Evolutionary conservation across 2,888 invertebrate species (phyloP).

Genomic region (Drosophila merina): DNA sequence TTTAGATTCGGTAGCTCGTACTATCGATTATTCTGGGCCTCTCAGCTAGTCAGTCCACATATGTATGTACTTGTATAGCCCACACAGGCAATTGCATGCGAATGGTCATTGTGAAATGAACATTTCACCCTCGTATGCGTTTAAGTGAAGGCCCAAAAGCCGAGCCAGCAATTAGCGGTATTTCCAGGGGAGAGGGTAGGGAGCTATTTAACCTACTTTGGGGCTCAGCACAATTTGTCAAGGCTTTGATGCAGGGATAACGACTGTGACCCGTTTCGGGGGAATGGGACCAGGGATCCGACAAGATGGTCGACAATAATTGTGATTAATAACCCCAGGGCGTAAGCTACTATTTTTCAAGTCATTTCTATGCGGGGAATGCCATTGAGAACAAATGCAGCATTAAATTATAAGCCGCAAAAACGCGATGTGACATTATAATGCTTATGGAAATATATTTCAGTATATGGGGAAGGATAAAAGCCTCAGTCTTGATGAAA

Average conservation of each 20-base stretch:
- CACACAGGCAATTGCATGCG: conserved; percentile 30
- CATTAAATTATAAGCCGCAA: conserved; percentile 25
- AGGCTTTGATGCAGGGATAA: conserved; percentile 21
- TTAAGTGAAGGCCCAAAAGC: conserved; percentile 18
- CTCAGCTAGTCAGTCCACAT: not conserved
- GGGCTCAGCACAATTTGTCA: conserved; percentile 38
- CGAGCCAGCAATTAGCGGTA: conserved; percentile 39
- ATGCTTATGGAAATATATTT: conserved; percentile 21
- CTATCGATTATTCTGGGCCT: conserved; percentile 23
- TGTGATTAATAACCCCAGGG: conserved; percentile 63
- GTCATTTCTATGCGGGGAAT: conserved; percentile 29
- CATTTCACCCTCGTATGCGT: conserved; percentile 19
- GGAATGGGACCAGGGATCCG: conserved; percentile 2
- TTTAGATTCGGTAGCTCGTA: conserved; percentile 16
- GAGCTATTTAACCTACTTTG: conserved; percentile 41
- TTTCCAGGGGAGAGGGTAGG: conserved; percentile 20
- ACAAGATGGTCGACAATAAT: conserved; percentile 57
- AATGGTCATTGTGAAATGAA: conserved; percentile 38
- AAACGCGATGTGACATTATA: conserved; percentile 21
- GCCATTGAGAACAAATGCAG: conserved; percentile 31
- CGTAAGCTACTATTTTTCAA: conserved; percentile 35
- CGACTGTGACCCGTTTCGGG: conserved; percentile 40
- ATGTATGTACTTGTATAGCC: not conserved
- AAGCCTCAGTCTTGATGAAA: conserved; percentile 18
- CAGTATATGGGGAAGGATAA: not conserved